Evolutionary conservation across 1,140 invertebrate genomes (phyloP).

Genomic region (Colletes latitarsis): DNA sequence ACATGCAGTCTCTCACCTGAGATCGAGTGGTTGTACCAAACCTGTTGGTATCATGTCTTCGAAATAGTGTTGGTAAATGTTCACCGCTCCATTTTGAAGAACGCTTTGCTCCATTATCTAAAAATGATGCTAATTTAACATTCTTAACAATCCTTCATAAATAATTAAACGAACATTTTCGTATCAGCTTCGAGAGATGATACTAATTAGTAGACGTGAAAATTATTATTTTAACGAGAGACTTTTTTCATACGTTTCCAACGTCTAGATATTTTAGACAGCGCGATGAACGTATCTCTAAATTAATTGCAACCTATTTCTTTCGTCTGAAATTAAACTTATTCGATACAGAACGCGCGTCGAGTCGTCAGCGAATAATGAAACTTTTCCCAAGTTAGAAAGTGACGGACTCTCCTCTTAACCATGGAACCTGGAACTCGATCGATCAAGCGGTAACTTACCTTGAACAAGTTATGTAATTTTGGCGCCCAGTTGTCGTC

Average conservation of each 20-base stretch:
- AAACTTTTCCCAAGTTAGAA: not conserved
- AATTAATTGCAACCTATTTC: too few species aligned
- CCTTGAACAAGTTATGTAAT: slow-evolving; percentile 86
- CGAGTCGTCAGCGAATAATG: not conserved
- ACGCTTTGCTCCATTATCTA: slow-evolving; percentile 92
- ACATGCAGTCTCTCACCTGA: slow-evolving; percentile 63
- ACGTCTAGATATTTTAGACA: too few species aligned
- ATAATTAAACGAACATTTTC: not conserved
- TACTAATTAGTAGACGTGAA: not conserved
- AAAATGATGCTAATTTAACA: slow-evolving; percentile 22
- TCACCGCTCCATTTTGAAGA: slow-evolving; percentile 93
- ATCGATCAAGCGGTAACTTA: slow-evolving; percentile 48
- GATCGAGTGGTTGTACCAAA: slow-evolving; percentile 81
- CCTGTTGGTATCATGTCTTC: slow-evolving; percentile 84
- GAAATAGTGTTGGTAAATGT: slow-evolving; percentile 95
- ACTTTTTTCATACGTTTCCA: too few species aligned
- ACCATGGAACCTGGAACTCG: not conserved
- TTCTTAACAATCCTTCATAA: not conserved
- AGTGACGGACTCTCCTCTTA: not conserved
- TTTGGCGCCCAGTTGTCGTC: slow-evolving; percentile 94
- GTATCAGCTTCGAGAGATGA: not conserved
- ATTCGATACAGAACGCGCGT: not conserved
- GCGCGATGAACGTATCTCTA: too few species aligned
- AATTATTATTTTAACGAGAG: too few species aligned
- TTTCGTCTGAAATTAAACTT: not conserved